Evolutionary conservation across 2,113 vertebrate species (phyloP), one percentile per base, ranked within the genome.

Genomic region (Mus spicilegus): DNA sequence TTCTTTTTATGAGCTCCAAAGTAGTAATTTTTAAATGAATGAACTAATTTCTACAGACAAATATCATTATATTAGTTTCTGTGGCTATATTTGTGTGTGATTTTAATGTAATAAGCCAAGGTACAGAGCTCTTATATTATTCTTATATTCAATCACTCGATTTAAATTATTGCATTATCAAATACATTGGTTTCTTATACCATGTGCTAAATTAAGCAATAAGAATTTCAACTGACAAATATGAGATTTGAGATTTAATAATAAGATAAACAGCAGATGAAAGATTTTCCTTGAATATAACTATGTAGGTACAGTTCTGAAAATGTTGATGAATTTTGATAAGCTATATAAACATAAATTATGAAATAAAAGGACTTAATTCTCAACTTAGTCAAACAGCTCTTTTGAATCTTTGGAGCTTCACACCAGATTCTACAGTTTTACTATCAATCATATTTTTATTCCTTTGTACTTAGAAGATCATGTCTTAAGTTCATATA

Each of bases 241-340:
- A 42, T 67, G 11, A 80, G 5, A 46, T 77, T 49, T 61, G 36
- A 89, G 5, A 1, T 72, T 92, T 88, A 87, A 67, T 90, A 81
- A 56, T 76, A 75, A 92, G 6, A 92, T 65, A 91, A 86, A 28
- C 10, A 30, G 1, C 33, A 54, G 80, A 94, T 82, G 33, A 10
- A 86, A 85, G 61, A 1, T 90, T 96, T 95, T 76, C 51, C 80
- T 85, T 96, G 67, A 91, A 36, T 22, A 73, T 95, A 63, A 63
- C 28, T 87, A 90, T 17, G 33, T 76, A 87, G 24, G 17, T 75
- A 77, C 58, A 90, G 80, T 84, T 3, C 19, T 85, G 33, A 89
- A 9, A 72, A 3, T 78, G 20, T 85, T 93, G 20, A 87, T 80
- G 8, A n/a, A 87, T 89, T 76, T 65, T 72, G 22, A 91, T 91